Percentiles rank a stretch among this genome's conserved stretches.
Conservation (phyloP, 1,140 invertebrate species). For the Trichogramma pretiosum region DNA sequence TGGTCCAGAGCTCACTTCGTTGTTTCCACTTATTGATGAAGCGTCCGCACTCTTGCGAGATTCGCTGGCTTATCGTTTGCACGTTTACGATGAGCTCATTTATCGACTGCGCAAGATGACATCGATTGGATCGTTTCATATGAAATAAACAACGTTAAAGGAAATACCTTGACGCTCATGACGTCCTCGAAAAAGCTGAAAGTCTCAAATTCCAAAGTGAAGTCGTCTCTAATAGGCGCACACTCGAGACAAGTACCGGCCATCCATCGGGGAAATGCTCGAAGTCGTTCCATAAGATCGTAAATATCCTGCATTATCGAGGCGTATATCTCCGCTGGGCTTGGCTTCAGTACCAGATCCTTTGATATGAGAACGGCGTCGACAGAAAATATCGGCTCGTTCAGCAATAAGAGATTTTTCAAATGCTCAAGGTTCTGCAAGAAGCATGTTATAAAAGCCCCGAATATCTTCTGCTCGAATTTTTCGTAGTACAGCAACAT, state of each 20-base stretch:
- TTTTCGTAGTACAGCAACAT: conserved; percentile 61
- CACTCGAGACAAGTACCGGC: conserved; percentile 61
- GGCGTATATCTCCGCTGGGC: conserved; percentile 65
- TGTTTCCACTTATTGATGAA: conserved; percentile 68
- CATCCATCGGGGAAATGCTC: conserved; percentile 75
- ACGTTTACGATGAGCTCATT: conserved; percentile 58
- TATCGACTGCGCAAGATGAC: conserved; percentile 37
- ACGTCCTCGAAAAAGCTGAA: conserved; percentile 73
- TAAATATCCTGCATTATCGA: conserved; percentile 57
- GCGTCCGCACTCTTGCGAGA: conserved; percentile 52
- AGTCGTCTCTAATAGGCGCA: background rate
- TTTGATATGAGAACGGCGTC: conserved; percentile 62
- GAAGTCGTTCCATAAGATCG: conserved; percentile 59
- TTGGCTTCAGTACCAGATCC: conserved; percentile 65
- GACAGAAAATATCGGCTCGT: conserved; percentile 65
- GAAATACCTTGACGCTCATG: conserved; percentile 46
- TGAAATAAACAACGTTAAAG: background rate
- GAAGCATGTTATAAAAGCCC: conserved; percentile 45
- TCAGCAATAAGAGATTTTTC: conserved; percentile 51
- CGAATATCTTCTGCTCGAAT: conserved; percentile 64
- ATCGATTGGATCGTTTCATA: background rate
- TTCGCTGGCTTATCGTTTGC: conserved; percentile 55
- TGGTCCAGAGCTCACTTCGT: conserved; percentile 71
- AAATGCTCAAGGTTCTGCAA: conserved; percentile 64
- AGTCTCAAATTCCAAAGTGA: conserved; percentile 49